phyloP scores from a whole-genome alignment of 2,113 vertebrate genomes.

The Trochalopteron elliotii region DNA sequence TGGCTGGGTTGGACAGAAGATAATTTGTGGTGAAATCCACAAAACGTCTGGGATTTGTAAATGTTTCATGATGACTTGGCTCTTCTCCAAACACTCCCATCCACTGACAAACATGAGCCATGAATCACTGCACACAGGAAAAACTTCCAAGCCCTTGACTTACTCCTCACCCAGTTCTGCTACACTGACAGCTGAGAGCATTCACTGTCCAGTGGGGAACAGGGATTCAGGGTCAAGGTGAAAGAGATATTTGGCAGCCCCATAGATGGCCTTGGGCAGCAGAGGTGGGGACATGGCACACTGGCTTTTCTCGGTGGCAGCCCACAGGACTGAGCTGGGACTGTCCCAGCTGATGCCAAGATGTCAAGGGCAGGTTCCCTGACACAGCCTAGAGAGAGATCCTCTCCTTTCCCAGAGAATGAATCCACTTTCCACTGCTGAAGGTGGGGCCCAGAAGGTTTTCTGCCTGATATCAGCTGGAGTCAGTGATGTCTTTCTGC shows the following conservation, averaged over 20 bases:
- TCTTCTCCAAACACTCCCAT: slow-evolving; percentile 48
- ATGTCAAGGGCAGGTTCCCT: background rate
- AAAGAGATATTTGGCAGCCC: background rate
- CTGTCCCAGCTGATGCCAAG: background rate
- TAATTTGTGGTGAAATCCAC: slow-evolving; percentile 58
- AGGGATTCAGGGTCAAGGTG: background rate
- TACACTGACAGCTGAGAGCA: background rate
- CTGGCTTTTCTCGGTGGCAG: background rate
- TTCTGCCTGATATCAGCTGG: background rate
- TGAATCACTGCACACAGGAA: slow-evolving; percentile 18
- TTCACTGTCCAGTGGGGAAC: background rate
- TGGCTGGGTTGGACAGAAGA: slow-evolving; percentile 16
- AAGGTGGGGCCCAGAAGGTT: background rate
- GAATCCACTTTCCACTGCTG: background rate
- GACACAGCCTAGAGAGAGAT: background rate
- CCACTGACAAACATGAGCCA: slow-evolving; percentile 9
- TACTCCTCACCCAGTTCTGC: background rate
- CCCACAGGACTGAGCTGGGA: background rate
- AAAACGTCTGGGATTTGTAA: slow-evolving; percentile 61
- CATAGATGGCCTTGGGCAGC: background rate
- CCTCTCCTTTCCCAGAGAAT: background rate
- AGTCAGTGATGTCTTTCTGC: background rate
- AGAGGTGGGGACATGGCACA: background rate
- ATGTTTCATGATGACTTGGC: slow-evolving; percentile 54
- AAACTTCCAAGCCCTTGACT: slow-evolving; percentile 42